These are phyloP conservation scores for Nerophis ophidion DNA, from an alignment of 2,113 vertebrate species.

Conservation along the genomic window DNA sequence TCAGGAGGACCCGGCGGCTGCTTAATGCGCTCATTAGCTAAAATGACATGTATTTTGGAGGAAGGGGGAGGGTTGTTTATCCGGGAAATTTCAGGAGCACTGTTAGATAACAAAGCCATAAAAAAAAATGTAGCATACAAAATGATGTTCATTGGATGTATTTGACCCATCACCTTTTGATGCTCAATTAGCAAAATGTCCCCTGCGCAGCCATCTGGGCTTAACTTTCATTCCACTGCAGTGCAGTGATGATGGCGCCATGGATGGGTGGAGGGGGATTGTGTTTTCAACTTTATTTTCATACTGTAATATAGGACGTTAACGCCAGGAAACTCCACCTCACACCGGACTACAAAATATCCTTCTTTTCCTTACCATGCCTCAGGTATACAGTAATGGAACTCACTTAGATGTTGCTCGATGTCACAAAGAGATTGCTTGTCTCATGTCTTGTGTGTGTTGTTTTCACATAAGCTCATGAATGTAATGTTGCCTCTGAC, in stretches of 20 bases:
- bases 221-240: constrained; percentile 26
- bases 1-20: constrained; percentile 15
- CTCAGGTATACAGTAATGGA: not conserved
- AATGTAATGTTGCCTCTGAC: constrained; percentile 6
- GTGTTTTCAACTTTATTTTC: not conserved
- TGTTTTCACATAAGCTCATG: not conserved
- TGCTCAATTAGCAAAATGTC: constrained; percentile 32
- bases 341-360: not conserved
- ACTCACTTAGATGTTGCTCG: not conserved
- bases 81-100: constrained; percentile 4
- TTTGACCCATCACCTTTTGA: constrained; percentile 26
- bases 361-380: not conserved
- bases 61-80: too few species aligned
- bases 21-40: constrained; percentile 43
- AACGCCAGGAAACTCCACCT: constrained; percentile 10
- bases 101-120: constrained; percentile 29
- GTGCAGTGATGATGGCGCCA: constrained; percentile 1
- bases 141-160: not conserved
- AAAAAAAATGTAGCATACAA: constrained; percentile 6
- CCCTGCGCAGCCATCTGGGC: constrained; percentile 8
- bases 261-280: constrained; percentile 29
- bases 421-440: not conserved
- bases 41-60: not conserved
- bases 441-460: not conserved
- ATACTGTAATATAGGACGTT: constrained; percentile 12